Evolutionary conservation across 2,113 vertebrate genomes (phyloP), one percentile per base, ranked within the genome.

Genomic region (Rhegmatorhina hoffmannsi): DNA sequence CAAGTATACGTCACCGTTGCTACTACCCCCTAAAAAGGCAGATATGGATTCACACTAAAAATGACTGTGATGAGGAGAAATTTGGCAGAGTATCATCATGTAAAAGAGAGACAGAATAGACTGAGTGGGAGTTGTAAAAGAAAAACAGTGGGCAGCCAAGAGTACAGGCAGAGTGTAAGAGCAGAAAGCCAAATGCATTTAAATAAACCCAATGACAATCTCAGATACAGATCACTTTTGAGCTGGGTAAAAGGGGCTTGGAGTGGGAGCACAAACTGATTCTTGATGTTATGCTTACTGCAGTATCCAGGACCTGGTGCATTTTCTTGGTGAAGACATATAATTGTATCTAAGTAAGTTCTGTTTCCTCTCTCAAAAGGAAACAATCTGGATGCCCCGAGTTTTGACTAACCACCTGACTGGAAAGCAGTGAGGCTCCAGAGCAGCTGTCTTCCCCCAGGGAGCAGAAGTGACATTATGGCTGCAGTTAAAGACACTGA

Each of bases 11-110:
- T 97, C 95, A 97, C 83, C 60, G 43, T 46, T 3, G 1, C 46
- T 24, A 16, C 94, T 67, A 78, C 36, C 75, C 74, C 87, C 66
- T 83, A 94, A 94, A 96, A 92, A 94, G 89, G 89, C 93, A 95
- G 93, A 95, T 95, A 88, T 18, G 62, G 46, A 92, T 85, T 87
- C 78, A 82, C 63, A 33, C 74, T 77, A 92, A 91, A 95, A 92
- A 94, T 28, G 4, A 72, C 76, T 78, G 73, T 6, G n/a, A 78
- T 74, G 91, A 76, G 81, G 84, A 92, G 46, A 95, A 87, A 92
- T 69, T 94, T 92, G 84, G 91, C 89, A 47, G 75, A 92, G 50
- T 26, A 69, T 67, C 82, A 5, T 70, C 43, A 1, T 55, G 43
- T 34, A 59, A 92, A 93, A 89, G 38, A 89, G 17, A 40, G 59